Evolutionary conservation across 2,888 invertebrate species (phyloP).

Genomic region (Pyrocoelia pectoralis): DNA sequence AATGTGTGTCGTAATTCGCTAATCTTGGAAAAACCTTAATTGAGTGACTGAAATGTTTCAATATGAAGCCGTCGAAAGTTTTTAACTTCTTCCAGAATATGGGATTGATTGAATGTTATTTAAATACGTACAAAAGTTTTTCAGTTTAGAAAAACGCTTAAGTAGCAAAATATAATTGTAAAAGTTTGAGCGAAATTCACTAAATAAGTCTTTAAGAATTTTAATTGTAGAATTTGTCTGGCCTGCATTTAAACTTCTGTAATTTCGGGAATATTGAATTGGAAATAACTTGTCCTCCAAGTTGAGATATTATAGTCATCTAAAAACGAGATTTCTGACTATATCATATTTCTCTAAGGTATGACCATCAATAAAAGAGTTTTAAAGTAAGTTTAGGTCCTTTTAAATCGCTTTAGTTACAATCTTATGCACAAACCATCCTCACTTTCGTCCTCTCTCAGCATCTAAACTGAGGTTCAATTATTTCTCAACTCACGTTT

Average conservation of each 20-base stretch:
- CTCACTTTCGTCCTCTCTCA: conserved; percentile 29
- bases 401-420: conserved; percentile 28
- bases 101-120: too few species aligned
- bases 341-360: not conserved
- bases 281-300: not conserved
- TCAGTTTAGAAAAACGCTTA: too few species aligned
- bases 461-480: conserved; percentile 44
- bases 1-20: too few species aligned
- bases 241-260: not conserved
- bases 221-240: not conserved
- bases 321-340: too few species aligned
- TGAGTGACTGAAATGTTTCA: too few species aligned
- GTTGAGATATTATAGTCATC: too few species aligned
- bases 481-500: conserved; percentile 53
- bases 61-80: too few species aligned
- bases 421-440: conserved; percentile 32
- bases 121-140: too few species aligned
- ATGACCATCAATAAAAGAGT: conserved; percentile 29
- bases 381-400: conserved; percentile 22
- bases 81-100: too few species aligned
- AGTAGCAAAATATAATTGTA: not conserved
- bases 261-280: not conserved
- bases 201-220: not conserved
- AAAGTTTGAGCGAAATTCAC: not conserved
- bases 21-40: too few species aligned